Base-by-base conservation (phyloP, 2,888 invertebrate species). In the Venusia cambrica region DNA sequence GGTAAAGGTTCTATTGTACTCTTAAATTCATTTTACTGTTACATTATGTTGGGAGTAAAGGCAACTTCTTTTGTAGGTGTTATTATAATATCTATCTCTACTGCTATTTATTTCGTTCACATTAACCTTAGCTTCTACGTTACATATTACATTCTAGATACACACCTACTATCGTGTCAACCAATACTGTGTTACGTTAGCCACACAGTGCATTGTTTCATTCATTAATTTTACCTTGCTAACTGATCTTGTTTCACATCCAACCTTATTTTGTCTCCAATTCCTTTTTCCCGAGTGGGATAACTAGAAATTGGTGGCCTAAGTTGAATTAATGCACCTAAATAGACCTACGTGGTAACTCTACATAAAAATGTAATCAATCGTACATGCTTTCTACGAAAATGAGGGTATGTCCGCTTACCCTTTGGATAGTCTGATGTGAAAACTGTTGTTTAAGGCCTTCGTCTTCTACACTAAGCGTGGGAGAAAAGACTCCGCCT, bases 251-350 rank as follows among this genome's bases (percentile, higher is more conserved):
- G 84, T 75, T 64, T 84, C 79, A 73, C 84, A 83, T 71, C 81
- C 87, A 63, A 87, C 72, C 68, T 79, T 84, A 84, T 84, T 85
- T 77, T 80, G 75, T 68, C 84, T 79, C 83, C 87, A 80, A 77
- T 77, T 80, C 73, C 83, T 80, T 72, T 73, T 76, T 58, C 75
- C 80, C 78, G 83, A 77, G 71, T 75, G 73, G 73, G 83, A 70
- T 59, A 69, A 84, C 85, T 87, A 85, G 66, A 84, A 87, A 87
- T 79, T 67, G 62, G 75, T 74, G 68, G 65, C 73, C 73, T 73
- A 73, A 62, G 61, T 78, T 77, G 72, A 76, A 72, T 65, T 61
- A 61, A 62, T 68, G 62, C 62, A 57, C 56, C 64, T 62, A 62
- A 51, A 59, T 59, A 57, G 55, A 33, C 51, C 51, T 63, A 69